A percentile compares a stretch with the other conserved stretches of the same genome.
phyloP scores from a whole-genome alignment of 2,797 vertebrate species.

The Clarias pachynema region DNA sequence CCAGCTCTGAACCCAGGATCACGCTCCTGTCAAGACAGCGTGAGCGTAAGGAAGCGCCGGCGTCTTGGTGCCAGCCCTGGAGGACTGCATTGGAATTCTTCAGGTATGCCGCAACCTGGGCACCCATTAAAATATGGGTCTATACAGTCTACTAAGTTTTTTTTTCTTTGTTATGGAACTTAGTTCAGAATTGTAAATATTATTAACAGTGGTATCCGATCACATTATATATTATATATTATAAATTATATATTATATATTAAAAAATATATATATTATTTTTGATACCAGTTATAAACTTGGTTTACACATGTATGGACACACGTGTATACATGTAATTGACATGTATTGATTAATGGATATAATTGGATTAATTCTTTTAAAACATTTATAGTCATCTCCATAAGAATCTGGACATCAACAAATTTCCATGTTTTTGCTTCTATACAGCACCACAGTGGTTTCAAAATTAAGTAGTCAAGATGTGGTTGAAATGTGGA shows the following conservation, averaged over 20 bases:
- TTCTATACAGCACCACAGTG: too few species aligned
- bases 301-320: neutral
- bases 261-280: neutral
- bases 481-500: too few species aligned
- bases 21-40: slow-evolving; percentile 47
- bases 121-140: slow-evolving; percentile 2
- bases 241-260: neutral
- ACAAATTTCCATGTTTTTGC: too few species aligned
- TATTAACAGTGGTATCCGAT: too few species aligned
- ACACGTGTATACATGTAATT: too few species aligned
- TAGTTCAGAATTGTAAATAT: neutral
- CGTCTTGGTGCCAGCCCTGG: slow-evolving; percentile 76
- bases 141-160: neutral
- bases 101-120: slow-evolving; percentile 67
- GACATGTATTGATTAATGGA: too few species aligned
- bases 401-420: too few species aligned
- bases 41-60: slow-evolving; percentile 71
- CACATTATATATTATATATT: neutral
- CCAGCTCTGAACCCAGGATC: slow-evolving; percentile 43
- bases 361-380: too few species aligned
- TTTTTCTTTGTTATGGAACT: neutral
- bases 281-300: neutral
- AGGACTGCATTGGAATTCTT: slow-evolving; percentile 76
- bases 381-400: too few species aligned
- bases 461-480: too few species aligned